Conservation (phyloP, 2,113 vertebrate species). For the Sphyrna mokarran region DNA sequence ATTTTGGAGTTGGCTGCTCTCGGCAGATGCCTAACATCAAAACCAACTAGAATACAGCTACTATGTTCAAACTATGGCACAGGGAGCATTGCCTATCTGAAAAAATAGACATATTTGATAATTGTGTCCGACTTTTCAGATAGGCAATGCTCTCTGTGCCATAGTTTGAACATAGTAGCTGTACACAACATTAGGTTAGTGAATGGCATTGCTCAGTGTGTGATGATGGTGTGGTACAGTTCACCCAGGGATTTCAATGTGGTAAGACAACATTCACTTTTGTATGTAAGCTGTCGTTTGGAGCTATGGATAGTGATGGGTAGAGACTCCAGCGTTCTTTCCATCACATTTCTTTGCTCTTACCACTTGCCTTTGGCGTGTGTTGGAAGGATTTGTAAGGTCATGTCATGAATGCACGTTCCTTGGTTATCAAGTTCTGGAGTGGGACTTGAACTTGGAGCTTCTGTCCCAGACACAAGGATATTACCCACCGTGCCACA, state of each 20-base stretch:
- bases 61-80: not conserved
- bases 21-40: not conserved
- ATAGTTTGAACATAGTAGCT: not conserved
- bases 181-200: not conserved
- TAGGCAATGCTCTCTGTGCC: not conserved
- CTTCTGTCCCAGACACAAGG: not conserved
- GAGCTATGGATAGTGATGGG: not conserved
- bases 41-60: not conserved
- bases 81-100: not conserved
- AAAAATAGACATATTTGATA: not conserved
- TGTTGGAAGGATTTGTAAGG: not conserved
- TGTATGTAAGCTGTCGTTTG: not conserved
- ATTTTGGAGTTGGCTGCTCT: not conserved
- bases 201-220: not conserved
- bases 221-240: not conserved
- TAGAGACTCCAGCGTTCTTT: not conserved
- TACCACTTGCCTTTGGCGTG: not conserved
- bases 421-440: not conserved
- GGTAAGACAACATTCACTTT: no score
- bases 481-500: no score
- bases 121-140: not conserved
- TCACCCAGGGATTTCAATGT: not conserved
- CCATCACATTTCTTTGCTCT: not conserved
- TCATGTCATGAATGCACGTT: not conserved
- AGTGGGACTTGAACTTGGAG: not conserved